These are phyloP conservation scores for Nerophis ophidion DNA, from an alignment of 2,113 vertebrate species.

Conservation along the genomic window DNA sequence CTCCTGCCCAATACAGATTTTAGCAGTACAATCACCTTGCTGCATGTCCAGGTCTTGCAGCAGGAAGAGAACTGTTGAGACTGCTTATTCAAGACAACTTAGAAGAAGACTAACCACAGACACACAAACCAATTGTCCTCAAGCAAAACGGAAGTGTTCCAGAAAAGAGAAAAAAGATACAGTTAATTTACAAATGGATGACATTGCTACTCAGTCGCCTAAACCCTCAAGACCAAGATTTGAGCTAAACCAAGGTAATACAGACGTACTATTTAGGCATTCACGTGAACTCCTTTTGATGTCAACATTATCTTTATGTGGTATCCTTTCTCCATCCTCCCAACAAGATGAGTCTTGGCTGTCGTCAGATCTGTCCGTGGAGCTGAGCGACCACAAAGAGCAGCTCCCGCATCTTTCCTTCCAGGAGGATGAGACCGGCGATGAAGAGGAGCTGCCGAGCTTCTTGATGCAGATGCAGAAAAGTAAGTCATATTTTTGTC, in stretches of 20 bases:
- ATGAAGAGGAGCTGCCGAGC: constrained; percentile 68
- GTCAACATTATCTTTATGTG: not conserved
- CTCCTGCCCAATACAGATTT: constrained; percentile 22
- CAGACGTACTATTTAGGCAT: not conserved
- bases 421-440: constrained; percentile 51
- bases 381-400: constrained; percentile 59
- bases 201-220: not conserved
- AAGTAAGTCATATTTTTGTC: constrained; percentile 40
- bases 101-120: not conserved
- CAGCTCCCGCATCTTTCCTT: constrained; percentile 20
- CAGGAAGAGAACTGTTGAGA: not conserved
- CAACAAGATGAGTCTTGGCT: constrained; percentile 35
- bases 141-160: constrained; percentile 14
- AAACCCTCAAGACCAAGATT: constrained; percentile 36
- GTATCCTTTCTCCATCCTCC: not conserved
- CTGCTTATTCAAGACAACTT: constrained; percentile 5
- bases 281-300: not conserved
- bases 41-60: not conserved
- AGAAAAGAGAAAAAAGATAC: not conserved
- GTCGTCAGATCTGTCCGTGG: constrained; percentile 66
- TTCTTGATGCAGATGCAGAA: constrained; percentile 53
- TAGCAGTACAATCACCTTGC: constrained; percentile 10
- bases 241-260: constrained; percentile 49
- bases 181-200: not conserved
- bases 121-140: not conserved